Percentiles rank a stretch among this genome's conserved stretches.
phyloP scores from a whole-genome alignment of 35 echinoderm and acorn worm species.

The Stichopus chloronotus region DNA sequence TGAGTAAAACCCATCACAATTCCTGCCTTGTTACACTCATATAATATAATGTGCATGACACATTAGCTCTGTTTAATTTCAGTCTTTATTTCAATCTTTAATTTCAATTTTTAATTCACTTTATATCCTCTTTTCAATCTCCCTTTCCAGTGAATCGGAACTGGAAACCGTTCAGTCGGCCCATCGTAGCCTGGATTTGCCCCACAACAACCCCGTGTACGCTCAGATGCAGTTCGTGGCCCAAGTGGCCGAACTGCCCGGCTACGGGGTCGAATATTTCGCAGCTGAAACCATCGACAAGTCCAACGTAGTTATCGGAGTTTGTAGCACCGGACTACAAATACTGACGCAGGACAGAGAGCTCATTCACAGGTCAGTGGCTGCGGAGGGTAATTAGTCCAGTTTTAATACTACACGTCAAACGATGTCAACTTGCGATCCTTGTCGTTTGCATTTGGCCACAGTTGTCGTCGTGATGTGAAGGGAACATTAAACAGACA shows the following conservation, averaged over 20 bases:
- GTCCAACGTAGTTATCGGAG: constrained; percentile 86
- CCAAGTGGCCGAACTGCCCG: constrained; percentile 71
- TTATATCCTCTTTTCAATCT: not conserved
- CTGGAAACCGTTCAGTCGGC: constrained; percentile 64
- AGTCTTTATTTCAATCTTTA: too few species aligned
- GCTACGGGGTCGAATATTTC: constrained; percentile 97
- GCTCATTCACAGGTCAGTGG: constrained; percentile 76
- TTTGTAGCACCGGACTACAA: constrained; percentile 80
- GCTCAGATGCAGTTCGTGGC: constrained; percentile 89
- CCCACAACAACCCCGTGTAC: constrained; percentile 52
- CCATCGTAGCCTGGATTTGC: constrained; percentile 55
- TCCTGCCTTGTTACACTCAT: too few species aligned
- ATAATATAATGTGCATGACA: too few species aligned
- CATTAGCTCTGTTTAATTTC: too few species aligned
- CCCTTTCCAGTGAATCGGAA: constrained; percentile 71
- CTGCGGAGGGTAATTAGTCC: not conserved
- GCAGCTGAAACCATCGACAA: constrained; percentile 81
- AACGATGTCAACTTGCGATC: too few species aligned
- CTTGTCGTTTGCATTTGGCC: too few species aligned
- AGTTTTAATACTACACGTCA: not conserved
- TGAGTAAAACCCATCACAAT: too few species aligned
- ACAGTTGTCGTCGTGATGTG: too few species aligned
- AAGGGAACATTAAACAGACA: too few species aligned
- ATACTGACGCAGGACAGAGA: constrained; percentile 76
- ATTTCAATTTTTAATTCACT: too few species aligned